Percentiles rank a stretch among this genome's conserved stretches.
These are phyloP conservation scores for Coremacera marginata DNA, from an alignment of 2,888 invertebrate genomes.

Conservation along the genomic window DNA sequence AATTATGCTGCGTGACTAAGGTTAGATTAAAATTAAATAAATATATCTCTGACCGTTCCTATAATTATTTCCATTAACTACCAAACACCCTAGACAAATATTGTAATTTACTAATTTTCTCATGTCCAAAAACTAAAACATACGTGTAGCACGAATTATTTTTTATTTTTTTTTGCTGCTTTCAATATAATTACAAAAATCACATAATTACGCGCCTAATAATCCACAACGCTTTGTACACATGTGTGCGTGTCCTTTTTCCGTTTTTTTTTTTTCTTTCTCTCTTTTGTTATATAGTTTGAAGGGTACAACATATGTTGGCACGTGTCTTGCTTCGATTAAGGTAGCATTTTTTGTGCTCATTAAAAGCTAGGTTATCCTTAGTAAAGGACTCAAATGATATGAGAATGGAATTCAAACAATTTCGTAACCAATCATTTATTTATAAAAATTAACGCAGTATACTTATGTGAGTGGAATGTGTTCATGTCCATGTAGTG, in stretches of 20 bases:
- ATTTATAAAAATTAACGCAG: conserved; percentile 15
- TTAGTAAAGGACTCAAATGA: neutral
- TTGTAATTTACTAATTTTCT: conserved; percentile 20
- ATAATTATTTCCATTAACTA: conserved; percentile 24
- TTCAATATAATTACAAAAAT: conserved; percentile 44
- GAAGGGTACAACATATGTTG: neutral
- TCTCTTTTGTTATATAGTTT: neutral
- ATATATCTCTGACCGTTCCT: conserved; percentile 4
- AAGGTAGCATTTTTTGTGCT: neutral
- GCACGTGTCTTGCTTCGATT: conserved; percentile 23
- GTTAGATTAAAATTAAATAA: neutral
- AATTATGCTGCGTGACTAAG: conserved; percentile 17
- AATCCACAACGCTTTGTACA: conserved; percentile 11
- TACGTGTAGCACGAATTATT: neutral
- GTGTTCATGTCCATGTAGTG: neutral
- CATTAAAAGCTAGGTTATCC: neutral
- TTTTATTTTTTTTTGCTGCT: no score
- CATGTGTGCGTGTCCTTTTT: neutral
- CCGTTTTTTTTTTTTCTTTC: neutral
- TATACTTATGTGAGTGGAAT: neutral
- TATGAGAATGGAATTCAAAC: conserved; percentile 12
- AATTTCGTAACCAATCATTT: conserved; percentile 23
- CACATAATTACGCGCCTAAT: conserved; percentile 47
- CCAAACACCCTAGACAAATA: conserved; percentile 8
- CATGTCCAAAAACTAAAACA: neutral